Evolutionary conservation across 2,113 vertebrate genomes (phyloP), one percentile per base, ranked within the genome.

Genomic region (Macaca mulatta): DNA sequence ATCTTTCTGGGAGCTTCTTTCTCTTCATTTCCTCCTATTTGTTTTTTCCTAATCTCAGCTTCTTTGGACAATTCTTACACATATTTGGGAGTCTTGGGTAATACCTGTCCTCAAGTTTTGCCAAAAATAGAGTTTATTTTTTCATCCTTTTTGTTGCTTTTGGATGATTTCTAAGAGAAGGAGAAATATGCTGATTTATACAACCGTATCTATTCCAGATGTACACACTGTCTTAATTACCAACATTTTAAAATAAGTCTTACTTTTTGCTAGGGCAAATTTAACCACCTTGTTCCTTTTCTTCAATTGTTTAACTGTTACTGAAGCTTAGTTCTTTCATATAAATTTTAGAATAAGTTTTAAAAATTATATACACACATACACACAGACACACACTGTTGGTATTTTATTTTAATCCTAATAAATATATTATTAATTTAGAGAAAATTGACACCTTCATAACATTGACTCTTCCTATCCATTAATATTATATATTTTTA

Each of bases 121-220:
- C 85, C 94, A 97, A 97, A 97, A 96, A 85, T 90, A 69, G 43
- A 48, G n/a, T 89, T 81, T 82, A 35, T 70, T 83, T 92, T 95
- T 96, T 86, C 11, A 83, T 70, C 52, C 75, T 45, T 94, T 89
- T 87, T 96, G 77, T 90, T 97, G 64, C 40, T 90, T 96, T 95
- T 94, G 84, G 93, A 84, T 94, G 81, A 87, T 97, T 91, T 96
- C 45, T 95, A 92, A 69, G 70, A 92, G 43, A 96, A 92, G 27
- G 67, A 70, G 84, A 40, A 96, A 95, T 94, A 88, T 69, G 74
- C 70, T 94, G 89, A 84, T 95, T 97, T 96, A 81, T 1, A 52
- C 50, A 96, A 87, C 50, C 32, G 43, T 95, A 97, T 95, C 81
- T 97, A 75, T 92, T 97, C 86, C 97, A 97, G 88, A 90, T 97